Percentiles rank a stretch among this genome's conserved stretches.
Conservation (phyloP, 2,113 vertebrate species). For the Grantiella picta region DNA sequence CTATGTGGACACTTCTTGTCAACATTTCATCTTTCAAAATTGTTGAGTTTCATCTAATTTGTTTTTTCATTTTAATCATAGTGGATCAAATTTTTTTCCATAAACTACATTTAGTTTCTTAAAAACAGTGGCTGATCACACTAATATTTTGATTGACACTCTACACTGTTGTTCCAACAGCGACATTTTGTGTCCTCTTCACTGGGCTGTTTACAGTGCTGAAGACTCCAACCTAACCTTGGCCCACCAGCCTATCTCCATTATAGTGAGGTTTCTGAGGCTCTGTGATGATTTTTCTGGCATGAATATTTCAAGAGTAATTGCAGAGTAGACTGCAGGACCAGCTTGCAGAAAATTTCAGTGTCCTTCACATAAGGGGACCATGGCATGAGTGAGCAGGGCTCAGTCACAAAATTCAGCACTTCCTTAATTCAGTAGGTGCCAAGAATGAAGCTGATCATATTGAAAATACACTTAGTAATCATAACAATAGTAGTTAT, state of each 20-base stretch:
- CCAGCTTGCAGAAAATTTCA: background rate
- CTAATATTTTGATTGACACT: background rate
- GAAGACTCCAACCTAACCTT: background rate
- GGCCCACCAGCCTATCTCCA: background rate
- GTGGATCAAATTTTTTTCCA: background rate
- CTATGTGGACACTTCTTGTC: background rate
- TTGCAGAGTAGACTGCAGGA: background rate
- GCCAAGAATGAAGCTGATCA: background rate
- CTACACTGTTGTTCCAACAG: background rate
- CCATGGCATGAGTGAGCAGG: background rate
- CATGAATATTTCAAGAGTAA: background rate
- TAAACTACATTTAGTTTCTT: background rate
- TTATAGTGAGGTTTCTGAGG: rapidly evolving
- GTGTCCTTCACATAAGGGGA: rapidly evolving
- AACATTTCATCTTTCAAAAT: background rate
- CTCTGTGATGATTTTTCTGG: background rate
- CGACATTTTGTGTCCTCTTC: background rate
- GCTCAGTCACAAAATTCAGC: background rate
- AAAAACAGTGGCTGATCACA: background rate
- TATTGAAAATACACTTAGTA: background rate
- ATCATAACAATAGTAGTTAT: background rate
- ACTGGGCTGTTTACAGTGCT: background rate
- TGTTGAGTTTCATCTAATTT: background rate
- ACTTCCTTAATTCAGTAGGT: background rate
- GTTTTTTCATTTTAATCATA: background rate